These are phyloP conservation scores for Orchestes rusci DNA, from an alignment of 2,888 invertebrate species.

Conservation along the genomic window DNA sequence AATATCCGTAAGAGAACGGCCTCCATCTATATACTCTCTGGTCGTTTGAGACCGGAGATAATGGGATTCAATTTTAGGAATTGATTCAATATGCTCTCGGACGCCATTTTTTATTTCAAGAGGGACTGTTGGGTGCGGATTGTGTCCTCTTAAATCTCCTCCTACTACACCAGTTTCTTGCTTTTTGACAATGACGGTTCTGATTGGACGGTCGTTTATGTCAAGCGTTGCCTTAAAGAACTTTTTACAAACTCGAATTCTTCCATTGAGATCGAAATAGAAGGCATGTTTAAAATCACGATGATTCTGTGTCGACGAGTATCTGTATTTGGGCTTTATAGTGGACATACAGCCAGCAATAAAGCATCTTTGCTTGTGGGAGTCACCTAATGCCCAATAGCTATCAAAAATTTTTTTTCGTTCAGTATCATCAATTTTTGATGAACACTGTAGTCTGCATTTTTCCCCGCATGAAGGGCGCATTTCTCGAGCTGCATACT, in stretches of 20 bases:
- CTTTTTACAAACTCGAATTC: constrained; percentile 12
- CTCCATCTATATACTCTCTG: neutral
- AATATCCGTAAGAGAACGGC: neutral
- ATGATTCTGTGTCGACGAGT: constrained; percentile 7
- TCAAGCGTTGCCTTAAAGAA: constrained; percentile 16
- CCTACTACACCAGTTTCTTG: constrained; percentile 7
- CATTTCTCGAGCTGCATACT: constrained; percentile 11
- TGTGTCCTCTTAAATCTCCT: constrained; percentile 11
- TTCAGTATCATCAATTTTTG: constrained; percentile 15
- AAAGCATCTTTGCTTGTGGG: constrained; percentile 2
- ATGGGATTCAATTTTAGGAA: constrained; percentile 1
- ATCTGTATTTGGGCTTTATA: constrained; percentile 13
- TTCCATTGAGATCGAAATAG: constrained; percentile 17
- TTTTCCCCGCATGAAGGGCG: constrained; percentile 13
- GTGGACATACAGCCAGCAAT: constrained; percentile 13
- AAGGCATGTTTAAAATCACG: constrained; percentile 14
- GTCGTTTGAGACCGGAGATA: neutral
- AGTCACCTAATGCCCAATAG: constrained; percentile 19
- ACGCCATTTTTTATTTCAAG: constrained; percentile 14
- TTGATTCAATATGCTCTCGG: constrained; percentile 5
- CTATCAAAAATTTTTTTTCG: constrained; percentile 12
- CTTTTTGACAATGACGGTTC: constrained; percentile 12
- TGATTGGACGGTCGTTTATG: constrained; percentile 14
- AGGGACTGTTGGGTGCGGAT: constrained; percentile 12
- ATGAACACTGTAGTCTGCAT: constrained; percentile 10